A percentile compares a stretch with the other conserved stretches of the same genome.
Evolutionary conservation across 2,888 invertebrate genomes (phyloP).

Genomic region (Nomada lathburiana): DNA sequence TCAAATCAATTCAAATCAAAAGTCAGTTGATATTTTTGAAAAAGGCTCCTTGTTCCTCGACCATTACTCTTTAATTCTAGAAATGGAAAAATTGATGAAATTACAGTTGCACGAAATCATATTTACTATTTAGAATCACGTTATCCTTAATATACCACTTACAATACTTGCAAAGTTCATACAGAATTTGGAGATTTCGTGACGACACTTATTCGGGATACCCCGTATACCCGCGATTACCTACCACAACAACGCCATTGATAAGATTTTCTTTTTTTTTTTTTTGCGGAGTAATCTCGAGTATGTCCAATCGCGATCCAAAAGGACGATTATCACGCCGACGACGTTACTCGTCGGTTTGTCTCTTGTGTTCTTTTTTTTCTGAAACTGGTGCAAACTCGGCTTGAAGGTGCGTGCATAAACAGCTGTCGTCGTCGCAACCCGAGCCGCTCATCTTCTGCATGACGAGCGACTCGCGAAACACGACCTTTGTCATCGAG

Average conservation of each 20-base stretch:
- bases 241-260: slow-evolving; percentile 27
- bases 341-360: slow-evolving; percentile 39
- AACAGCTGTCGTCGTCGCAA: slow-evolving; percentile 89
- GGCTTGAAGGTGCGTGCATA: slow-evolving; percentile 92
- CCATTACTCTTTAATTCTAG: neutral
- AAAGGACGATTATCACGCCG: slow-evolving; percentile 35
- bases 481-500: slow-evolving; percentile 91
- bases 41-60: neutral
- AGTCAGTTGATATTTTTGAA: neutral
- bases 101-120: no score
- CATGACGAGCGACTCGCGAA: slow-evolving; percentile 90
- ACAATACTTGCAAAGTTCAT: no score
- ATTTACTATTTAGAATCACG: no score
- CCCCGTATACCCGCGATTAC: neutral
- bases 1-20: neutral
- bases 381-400: slow-evolving; percentile 86
- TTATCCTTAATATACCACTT: no score
- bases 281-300: slow-evolving; percentile 23
- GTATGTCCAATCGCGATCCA: slow-evolving; percentile 15
- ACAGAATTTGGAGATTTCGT: no score
- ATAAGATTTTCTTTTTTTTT: slow-evolving; percentile 3
- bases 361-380: slow-evolving; percentile 40
- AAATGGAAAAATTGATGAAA: neutral
- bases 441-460: slow-evolving; percentile 93
- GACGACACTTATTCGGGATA: no score